Conservation (phyloP, 2,113 vertebrate species). For the Psephotus haematonotus region DNA sequence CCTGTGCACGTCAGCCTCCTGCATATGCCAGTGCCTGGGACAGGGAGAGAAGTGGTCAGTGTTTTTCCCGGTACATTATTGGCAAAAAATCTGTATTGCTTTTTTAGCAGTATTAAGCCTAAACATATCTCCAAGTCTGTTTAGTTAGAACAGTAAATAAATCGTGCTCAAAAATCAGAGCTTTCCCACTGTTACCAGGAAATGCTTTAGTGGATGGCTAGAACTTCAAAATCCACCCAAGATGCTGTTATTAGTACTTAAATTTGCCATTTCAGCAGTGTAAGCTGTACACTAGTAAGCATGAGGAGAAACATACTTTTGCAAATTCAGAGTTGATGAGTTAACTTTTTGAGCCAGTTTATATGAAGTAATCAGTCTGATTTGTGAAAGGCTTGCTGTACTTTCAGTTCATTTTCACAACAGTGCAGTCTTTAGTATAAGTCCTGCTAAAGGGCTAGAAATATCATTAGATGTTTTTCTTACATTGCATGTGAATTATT, state of each 20-base stretch:
- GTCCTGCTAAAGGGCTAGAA: neutral
- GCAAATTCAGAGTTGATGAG: neutral
- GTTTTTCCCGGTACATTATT: neutral
- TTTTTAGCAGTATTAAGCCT: neutral
- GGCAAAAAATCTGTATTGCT: neutral
- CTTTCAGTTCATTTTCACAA: neutral
- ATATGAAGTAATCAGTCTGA: neutral
- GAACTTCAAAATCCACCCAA: neutral
- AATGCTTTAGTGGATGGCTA: neutral
- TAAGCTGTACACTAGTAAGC: neutral
- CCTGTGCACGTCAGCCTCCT: neutral
- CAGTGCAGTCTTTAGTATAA: neutral
- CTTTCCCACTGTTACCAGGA: neutral
- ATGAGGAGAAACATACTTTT: neutral
- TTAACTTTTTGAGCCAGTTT: neutral
- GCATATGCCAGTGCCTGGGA: neutral
- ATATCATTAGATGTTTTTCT: neutral
- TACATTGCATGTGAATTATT: neutral
- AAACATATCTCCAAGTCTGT: neutral
- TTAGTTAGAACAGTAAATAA: neutral
- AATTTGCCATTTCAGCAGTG: neutral
- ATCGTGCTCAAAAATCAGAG: neutral
- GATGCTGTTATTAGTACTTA: neutral
- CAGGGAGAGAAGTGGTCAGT: neutral
- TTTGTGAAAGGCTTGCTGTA: neutral